phyloP scores from a whole-genome alignment of 2,888 invertebrate species.

The Apodemia zela region DNA sequence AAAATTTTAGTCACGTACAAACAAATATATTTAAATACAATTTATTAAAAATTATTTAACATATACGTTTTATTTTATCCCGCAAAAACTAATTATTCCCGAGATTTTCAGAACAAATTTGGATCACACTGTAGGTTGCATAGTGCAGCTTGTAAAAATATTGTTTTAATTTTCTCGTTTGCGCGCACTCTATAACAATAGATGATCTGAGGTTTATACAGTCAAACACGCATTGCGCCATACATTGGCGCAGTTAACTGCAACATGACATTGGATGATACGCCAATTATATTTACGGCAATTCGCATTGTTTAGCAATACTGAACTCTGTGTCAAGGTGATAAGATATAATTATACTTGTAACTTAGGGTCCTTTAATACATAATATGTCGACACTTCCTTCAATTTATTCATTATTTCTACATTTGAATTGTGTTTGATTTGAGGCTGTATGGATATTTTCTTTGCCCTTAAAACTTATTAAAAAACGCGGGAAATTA shows the following conservation, averaged over 20 bases:
- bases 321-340: conserved; percentile 33
- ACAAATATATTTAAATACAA: too few relatives aligned
- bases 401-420: background rate
- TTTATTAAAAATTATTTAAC: too few relatives aligned
- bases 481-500: too few relatives aligned
- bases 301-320: conserved; percentile 23
- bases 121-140: too few relatives aligned
- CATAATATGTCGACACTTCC: background rate
- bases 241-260: conserved; percentile 32
- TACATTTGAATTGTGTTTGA: background rate
- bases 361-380: background rate
- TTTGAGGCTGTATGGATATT: conserved; percentile 2
- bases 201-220: conserved; percentile 33
- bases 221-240: conserved; percentile 34
- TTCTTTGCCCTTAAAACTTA: background rate
- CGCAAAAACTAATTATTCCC: too few relatives aligned
- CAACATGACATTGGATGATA: conserved; percentile 44
- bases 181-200: background rate
- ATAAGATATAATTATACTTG: conserved; percentile 16
- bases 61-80: too few relatives aligned
- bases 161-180: background rate
- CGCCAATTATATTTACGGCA: conserved; percentile 25
- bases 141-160: too few relatives aligned
- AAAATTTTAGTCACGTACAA: too few relatives aligned
- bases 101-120: too few relatives aligned